Base-by-base conservation (phyloP, 2,113 vertebrate species). In the Neolamprologus cancellatus region DNA sequence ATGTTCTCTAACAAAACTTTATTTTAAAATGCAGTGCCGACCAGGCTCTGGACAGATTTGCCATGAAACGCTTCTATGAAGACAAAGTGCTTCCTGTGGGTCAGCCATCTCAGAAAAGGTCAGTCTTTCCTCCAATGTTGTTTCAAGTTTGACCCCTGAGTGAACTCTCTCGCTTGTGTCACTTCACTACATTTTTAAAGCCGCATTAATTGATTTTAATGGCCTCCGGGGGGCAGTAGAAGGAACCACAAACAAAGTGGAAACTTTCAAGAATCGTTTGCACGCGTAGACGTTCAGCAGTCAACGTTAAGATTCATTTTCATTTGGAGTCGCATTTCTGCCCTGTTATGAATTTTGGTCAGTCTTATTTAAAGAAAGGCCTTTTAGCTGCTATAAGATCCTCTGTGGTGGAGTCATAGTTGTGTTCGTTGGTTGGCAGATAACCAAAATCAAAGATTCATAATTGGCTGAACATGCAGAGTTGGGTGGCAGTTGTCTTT, bases 11-110 rank as follows among this genome's bases (percentile, higher is more conserved):
- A 50, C 20, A 23, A 76, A 6, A 44, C 53, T 32, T 80, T 89
- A 5, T 89, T 81, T 92, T 30, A 0, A 20, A 28, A 23, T 86
- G 4, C 94, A 99, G 99, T 6, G 99, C 98, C 0, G 97, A 98
- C 90, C 99, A 99, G 93, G 99, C 99, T 86, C 95, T 99, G 95
- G 99, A 99, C 96, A 96, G 98, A 41, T 99, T 99, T 92, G 99
- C 99, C 88, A 99, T 99, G 99, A 99, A 98, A 93, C 97, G 98
- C 23, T 99, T 99, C 95, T 99, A 99, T 20, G 99, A 99, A 95
- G 98, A 99, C 94, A 99, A 99, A 96, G 97, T 99, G 46, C 97
- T 98, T 89, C 98, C 98, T 3, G 98, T 99, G 39, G 97, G 97
- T 6, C 99, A 99, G 86, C 99, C 98, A 0, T 99, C 98, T 2